These are phyloP conservation scores for Desmophyllum pertusum DNA, from an alignment of 92 coral and sea anemone genomes.

Conservation along the genomic window DNA sequence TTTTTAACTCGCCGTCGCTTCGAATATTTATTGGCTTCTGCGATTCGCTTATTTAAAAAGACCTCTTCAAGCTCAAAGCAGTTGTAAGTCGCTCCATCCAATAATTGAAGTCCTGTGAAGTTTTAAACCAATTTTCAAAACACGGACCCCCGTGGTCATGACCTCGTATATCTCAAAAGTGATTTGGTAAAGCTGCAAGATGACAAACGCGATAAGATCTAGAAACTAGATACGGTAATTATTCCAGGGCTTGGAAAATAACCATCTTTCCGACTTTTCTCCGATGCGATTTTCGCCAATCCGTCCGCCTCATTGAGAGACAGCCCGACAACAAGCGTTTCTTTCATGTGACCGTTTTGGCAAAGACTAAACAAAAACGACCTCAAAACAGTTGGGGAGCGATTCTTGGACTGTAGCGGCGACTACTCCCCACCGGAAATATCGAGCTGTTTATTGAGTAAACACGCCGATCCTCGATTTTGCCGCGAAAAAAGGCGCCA, in stretches of 20 bases:
- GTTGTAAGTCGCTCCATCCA: neutral
- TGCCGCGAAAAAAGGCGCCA: conserved; percentile 51
- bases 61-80: neutral
- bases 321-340: neutral
- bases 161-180: neutral
- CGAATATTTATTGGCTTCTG: too few relatives aligned
- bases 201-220: conserved; percentile 35
- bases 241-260: neutral
- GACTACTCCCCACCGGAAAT: conserved; percentile 24
- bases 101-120: too few relatives aligned
- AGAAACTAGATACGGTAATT: neutral
- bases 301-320: neutral
- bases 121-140: neutral
- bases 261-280: neutral
- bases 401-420: neutral
- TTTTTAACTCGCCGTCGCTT: too few relatives aligned
- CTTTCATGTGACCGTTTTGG: conserved; percentile 8
- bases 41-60: too few relatives aligned
- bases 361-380: conserved; percentile 1
- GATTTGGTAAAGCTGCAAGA: conserved; percentile 12
- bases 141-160: neutral
- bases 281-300: neutral
- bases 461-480: conserved; percentile 28
- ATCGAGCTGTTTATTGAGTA: conserved; percentile 21
- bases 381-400: conserved; percentile 5